These are phyloP conservation scores for Andrena chrysosceles DNA, from an alignment of 2,888 invertebrate genomes.

Conservation along the genomic window DNA sequence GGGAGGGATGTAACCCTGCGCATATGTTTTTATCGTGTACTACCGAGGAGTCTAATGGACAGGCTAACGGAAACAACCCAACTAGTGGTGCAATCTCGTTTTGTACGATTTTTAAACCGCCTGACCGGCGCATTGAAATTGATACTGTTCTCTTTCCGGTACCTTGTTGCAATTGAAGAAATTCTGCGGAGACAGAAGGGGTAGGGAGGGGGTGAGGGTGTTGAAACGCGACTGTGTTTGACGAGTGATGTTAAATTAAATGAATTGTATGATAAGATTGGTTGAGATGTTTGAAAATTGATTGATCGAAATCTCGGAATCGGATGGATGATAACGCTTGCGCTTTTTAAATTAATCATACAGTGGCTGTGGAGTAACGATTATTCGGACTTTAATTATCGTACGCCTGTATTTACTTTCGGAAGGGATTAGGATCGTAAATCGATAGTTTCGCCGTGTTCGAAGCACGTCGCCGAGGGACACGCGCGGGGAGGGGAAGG, in stretches of 20 bases:
- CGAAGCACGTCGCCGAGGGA: constrained; percentile 8
- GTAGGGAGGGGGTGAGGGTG: not conserved
- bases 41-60: not conserved
- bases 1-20: constrained; percentile 5
- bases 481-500: constrained; percentile 1
- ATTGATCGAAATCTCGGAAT: constrained; percentile 40
- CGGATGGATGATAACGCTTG: constrained; percentile 49
- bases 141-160: constrained; percentile 27
- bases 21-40: constrained; percentile 3
- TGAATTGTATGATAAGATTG: constrained; percentile 43
- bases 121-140: constrained; percentile 38
- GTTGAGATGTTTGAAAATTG: constrained; percentile 36
- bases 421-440: constrained; percentile 38
- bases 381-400: constrained; percentile 46
- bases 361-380: constrained; percentile 69
- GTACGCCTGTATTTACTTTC: constrained; percentile 56
- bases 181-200: constrained; percentile 22
- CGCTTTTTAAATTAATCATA: constrained; percentile 59
- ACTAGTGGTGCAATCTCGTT: constrained; percentile 9
- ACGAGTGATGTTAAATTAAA: constrained; percentile 58
- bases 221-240: constrained; percentile 42
- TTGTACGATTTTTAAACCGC: constrained; percentile 46
- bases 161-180: constrained; percentile 52
- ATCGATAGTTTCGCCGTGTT: constrained; percentile 18
- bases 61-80: not conserved